Evolutionary conservation across 2,113 vertebrate genomes (phyloP).

Genomic region (Panurus biarmicus): DNA sequence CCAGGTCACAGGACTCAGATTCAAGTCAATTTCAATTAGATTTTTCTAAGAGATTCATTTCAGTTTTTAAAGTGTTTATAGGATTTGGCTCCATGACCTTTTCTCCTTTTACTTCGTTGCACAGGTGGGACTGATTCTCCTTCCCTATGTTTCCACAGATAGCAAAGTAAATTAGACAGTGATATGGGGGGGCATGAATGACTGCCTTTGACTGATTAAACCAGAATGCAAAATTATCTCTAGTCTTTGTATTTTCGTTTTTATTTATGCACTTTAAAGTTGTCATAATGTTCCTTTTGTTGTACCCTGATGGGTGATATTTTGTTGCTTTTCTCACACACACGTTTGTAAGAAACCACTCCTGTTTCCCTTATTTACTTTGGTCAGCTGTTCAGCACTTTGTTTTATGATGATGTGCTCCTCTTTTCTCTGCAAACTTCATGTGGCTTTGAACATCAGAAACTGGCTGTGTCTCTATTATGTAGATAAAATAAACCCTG

Average conservation of each 20-base stretch:
- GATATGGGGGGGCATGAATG: not conserved
- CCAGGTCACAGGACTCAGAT: not conserved
- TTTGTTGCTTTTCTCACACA: not conserved
- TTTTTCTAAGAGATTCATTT: conserved; percentile 5
- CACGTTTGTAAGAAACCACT: not conserved
- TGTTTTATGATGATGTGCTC: not conserved
- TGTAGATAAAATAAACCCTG: not conserved
- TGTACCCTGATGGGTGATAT: not conserved
- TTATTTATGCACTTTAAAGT: not conserved
- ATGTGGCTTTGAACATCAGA: not conserved
- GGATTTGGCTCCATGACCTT: not conserved
- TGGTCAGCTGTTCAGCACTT: not conserved
- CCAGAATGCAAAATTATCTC: not conserved
- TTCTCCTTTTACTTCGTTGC: not conserved
- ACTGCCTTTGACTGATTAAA: not conserved
- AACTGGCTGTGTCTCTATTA: not conserved
- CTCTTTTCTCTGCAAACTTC: not conserved
- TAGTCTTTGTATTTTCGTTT: not conserved
- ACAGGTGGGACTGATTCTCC: not conserved
- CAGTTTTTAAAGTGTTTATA: not conserved
- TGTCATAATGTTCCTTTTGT: not conserved
- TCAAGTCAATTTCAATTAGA: conserved; percentile 1
- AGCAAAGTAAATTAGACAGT: not conserved
- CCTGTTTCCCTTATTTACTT: not conserved
- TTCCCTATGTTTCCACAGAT: not conserved